Conservation (phyloP, 2,113 vertebrate genomes). For the Glareola pratincola region DNA sequence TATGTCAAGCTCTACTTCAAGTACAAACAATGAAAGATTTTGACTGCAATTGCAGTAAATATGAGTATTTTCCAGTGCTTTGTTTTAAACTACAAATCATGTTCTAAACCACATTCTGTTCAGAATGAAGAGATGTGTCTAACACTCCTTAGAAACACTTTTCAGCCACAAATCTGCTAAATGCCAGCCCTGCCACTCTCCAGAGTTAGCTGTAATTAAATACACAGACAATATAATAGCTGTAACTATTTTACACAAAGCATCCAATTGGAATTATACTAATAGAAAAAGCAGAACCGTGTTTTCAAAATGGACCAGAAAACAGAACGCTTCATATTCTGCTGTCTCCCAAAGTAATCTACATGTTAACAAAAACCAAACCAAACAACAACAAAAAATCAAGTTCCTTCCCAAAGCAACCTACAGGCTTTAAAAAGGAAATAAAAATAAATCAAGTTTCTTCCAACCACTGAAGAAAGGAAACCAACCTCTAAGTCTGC, state of each 20-base stretch:
- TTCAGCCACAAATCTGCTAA: neutral
- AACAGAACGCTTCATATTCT: neutral
- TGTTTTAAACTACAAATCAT: neutral
- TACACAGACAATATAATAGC: neutral
- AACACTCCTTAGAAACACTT: neutral
- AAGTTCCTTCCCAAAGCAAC: neutral
- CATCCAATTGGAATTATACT: neutral
- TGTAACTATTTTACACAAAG: neutral
- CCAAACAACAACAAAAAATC: neutral
- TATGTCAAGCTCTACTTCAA: neutral
- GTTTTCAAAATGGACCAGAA: neutral
- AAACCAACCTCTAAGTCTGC: neutral
- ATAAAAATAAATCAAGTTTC: neutral
- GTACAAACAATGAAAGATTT: neutral
- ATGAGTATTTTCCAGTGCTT: neutral
- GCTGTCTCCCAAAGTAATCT: neutral
- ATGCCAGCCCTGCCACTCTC: neutral
- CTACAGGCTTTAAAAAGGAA: neutral
- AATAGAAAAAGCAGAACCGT: neutral
- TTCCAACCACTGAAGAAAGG: neutral
- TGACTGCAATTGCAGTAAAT: neutral
- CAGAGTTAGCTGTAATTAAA: constrained; percentile 6
- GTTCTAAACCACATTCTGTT: neutral
- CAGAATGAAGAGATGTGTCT: neutral
- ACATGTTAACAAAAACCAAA: neutral